Conservation (phyloP, 2,797 vertebrate genomes). For the Moxostoma hubbsi region DNA sequence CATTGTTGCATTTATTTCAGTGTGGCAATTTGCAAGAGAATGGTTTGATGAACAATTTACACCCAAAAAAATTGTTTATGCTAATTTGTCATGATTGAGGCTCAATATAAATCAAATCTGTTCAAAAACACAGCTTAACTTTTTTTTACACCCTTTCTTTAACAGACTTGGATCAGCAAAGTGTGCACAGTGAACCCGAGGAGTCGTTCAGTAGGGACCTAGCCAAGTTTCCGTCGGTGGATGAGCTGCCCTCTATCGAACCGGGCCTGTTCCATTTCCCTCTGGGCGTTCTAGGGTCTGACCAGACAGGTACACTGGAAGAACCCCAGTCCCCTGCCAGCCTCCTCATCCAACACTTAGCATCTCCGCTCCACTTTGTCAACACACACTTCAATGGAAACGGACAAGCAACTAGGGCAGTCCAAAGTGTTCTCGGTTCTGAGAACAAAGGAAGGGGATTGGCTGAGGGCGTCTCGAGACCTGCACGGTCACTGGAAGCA, state of each 20-base stretch:
- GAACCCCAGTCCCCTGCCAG: conserved; percentile 71
- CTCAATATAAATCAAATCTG: too few species aligned
- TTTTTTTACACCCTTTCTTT: neutral
- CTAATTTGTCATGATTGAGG: too few species aligned
- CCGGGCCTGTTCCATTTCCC: conserved; percentile 76
- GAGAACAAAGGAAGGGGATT: neutral
- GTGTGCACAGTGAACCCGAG: conserved; percentile 89
- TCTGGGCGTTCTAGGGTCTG: conserved; percentile 50
- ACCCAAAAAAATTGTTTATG: too few species aligned
- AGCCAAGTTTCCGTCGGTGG: conserved; percentile 84
- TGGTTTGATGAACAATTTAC: too few species aligned
- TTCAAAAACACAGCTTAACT: too few species aligned
- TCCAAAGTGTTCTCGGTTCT: conserved; percentile 52
- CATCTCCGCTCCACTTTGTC: conserved; percentile 95
- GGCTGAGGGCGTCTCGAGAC: conserved; percentile 26
- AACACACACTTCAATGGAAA: conserved; percentile 97
- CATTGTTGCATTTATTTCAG: too few species aligned
- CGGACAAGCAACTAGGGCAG: conserved; percentile 57
- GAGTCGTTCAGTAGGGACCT: conserved; percentile 86
- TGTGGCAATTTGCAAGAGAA: too few species aligned
- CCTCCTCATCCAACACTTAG: conserved; percentile 82
- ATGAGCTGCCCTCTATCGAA: conserved; percentile 82
- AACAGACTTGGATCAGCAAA: conserved; percentile 94
- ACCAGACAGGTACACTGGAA: conserved; percentile 42
- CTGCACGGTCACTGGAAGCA: conserved; percentile 80